phyloP scores from a whole-genome alignment of 2,888 invertebrate genomes.

The Drosophila atripex region DNA sequence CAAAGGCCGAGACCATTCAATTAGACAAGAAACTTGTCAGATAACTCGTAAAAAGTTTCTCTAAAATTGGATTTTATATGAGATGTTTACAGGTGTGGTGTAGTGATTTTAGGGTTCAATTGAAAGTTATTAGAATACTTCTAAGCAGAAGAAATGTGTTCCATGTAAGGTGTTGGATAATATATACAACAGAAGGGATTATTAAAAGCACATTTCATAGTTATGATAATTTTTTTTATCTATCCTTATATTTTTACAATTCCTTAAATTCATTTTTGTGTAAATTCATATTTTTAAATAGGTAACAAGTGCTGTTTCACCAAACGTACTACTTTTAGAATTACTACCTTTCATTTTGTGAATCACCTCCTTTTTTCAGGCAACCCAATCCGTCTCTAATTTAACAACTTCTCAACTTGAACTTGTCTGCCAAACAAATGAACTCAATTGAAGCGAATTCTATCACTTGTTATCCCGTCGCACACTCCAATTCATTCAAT shows the following conservation, averaged over 20 bases:
- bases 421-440: slow-evolving; percentile 7
- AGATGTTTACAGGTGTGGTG: background rate
- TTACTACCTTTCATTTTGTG: background rate
- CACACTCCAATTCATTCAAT: slow-evolving; percentile 28
- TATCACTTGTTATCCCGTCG: slow-evolving; percentile 23
- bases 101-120: background rate
- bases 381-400: background rate
- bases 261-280: too few species aligned
- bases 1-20: background rate
- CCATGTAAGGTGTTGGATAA: too few species aligned
- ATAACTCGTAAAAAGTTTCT: background rate
- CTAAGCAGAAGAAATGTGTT: background rate
- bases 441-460: slow-evolving; percentile 25
- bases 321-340: background rate
- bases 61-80: background rate
- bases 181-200: too few species aligned
- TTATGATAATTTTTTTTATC: too few species aligned
- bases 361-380: background rate
- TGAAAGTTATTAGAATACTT: background rate
- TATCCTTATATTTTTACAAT: too few species aligned
- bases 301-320: too few species aligned
- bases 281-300: too few species aligned
- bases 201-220: too few species aligned
- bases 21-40: background rate
- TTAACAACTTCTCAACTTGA: slow-evolving; percentile 7